phyloP scores from a whole-genome alignment of 2,797 vertebrate genomes.

The Columba guinea region DNA sequence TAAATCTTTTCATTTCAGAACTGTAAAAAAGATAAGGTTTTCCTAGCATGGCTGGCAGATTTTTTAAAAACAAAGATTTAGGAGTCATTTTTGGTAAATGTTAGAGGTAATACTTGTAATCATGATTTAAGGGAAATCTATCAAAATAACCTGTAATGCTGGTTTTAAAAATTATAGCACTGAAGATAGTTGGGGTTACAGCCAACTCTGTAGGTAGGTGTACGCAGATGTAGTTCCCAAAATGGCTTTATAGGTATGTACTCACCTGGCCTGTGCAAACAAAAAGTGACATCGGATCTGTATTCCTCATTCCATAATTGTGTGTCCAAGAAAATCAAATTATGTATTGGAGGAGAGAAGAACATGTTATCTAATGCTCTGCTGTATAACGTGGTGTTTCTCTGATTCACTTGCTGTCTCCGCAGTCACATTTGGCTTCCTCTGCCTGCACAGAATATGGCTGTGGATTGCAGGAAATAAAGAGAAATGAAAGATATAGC shows the following conservation, averaged over 20 bases:
- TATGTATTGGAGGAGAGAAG: neutral
- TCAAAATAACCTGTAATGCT: conserved; percentile 49
- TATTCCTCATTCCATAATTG: neutral
- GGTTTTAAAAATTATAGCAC: neutral
- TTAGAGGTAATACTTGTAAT: conserved; percentile 59
- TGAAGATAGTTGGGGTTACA: neutral
- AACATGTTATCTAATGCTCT: neutral
- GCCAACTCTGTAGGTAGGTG: neutral
- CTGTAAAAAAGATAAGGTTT: neutral
- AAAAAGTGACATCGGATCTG: neutral
- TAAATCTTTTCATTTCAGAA: neutral
- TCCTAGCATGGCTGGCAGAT: neutral
- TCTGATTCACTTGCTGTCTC: neutral
- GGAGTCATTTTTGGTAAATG: conserved; percentile 31
- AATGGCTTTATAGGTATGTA: neutral
- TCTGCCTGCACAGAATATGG: neutral
- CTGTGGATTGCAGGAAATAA: neutral
- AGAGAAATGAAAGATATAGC: neutral
- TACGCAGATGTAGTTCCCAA: neutral
- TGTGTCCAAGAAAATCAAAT: neutral
- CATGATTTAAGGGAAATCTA: conserved; percentile 17
- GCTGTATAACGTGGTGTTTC: neutral
- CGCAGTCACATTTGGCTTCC: neutral
- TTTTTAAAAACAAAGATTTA: conserved; percentile 34
- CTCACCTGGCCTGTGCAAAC: neutral